Evolutionary conservation across 2,888 invertebrate genomes (phyloP), one percentile per base, ranked within the genome.

Genomic region (Ectropis crepuscularia): DNA sequence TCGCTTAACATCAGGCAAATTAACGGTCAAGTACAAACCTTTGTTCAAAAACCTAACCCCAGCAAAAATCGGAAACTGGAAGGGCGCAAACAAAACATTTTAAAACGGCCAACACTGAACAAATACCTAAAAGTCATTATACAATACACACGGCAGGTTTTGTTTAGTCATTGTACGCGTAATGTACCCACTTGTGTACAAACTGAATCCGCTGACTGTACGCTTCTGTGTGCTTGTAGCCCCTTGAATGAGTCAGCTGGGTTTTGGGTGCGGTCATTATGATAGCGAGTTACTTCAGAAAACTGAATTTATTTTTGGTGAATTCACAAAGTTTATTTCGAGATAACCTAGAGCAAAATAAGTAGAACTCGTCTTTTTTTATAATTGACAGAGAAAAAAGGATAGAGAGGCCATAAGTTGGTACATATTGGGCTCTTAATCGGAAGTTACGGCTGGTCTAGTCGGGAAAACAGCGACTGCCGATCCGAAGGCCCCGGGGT

Each of bases 211-310:
- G 78, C 76, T 76, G 76, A 74, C 72, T 75, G 66, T 61, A 57
- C 57, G 39, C 53, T 73, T 39, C 46, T 11, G 71, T 76, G 77
- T 73, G 73, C 77, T 76, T 75, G 71, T 75, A 71, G 75, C 71
- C 74, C 72, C 74, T 70, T 63, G 66, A 73, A 71, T 83, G 82
- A 83, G 71, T 81, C 82, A 80, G 83, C 83, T 68, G 49, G 51
- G 69, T 60, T 53, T 45, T 41, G 10, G 64, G 71, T 51, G 46
- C 7, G 58, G 70, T 10, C 6, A 0, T 0, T 43, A 9, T 62
- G 12, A 12, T 0, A 58, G 65, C 51, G 60, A 49, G 39, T 49
- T 28, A n/a, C 6, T 49, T 41, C 7, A 47, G 8, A 2, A 49
- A 54, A 0, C 47, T 42, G 54, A 12, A 46, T 36, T 28, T 28